A percentile compares a stretch with the other conserved stretches of the same genome.
phyloP scores from a whole-genome alignment of 2,113 vertebrate genomes.

The Sorex fumeus region DNA sequence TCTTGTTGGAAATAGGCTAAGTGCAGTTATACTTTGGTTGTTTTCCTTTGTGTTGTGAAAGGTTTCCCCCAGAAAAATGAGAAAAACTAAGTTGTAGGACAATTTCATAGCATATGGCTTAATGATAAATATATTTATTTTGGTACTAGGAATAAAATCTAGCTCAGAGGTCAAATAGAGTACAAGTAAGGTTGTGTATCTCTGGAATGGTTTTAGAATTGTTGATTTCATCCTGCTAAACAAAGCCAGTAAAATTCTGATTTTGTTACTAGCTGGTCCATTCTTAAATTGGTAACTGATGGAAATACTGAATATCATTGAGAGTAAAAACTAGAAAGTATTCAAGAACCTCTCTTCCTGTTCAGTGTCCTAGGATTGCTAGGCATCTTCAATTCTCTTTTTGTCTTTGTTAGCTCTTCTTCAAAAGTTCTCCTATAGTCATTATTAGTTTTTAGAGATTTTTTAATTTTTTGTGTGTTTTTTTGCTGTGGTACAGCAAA shows the following conservation, averaged over 20 bases:
- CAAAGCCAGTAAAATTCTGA: not conserved
- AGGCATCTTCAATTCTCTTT: not conserved
- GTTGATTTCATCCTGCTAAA: not conserved
- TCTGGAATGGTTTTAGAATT: conserved; percentile 31
- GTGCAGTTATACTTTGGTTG: conserved; percentile 59
- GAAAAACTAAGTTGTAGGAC: conserved; percentile 71
- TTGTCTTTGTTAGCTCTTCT: not conserved
- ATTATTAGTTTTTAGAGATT: not conserved
- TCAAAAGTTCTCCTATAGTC: not conserved
- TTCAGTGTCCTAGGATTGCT: not conserved
- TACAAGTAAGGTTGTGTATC: not conserved
- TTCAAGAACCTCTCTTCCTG: not conserved
- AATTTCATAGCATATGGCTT: conserved; percentile 44
- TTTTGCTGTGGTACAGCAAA: too few species aligned
- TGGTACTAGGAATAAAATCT: conserved; percentile 30
- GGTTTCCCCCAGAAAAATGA: conserved; percentile 44
- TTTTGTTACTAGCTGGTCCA: not conserved
- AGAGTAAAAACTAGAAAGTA: not conserved
- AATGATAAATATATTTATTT: conserved; percentile 69
- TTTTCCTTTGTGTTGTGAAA: conserved; percentile 57
- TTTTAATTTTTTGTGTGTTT: too few species aligned
- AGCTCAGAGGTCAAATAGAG: conserved; percentile 20
- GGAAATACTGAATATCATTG: not conserved
- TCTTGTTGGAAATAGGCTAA: conserved; percentile 64
- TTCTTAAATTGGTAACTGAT: conserved; percentile 1